A percentile compares a stretch with the other conserved stretches of the same genome.
Evolutionary conservation across 2,888 invertebrate species (phyloP).

Genomic region (Diarsia rubi): DNA sequence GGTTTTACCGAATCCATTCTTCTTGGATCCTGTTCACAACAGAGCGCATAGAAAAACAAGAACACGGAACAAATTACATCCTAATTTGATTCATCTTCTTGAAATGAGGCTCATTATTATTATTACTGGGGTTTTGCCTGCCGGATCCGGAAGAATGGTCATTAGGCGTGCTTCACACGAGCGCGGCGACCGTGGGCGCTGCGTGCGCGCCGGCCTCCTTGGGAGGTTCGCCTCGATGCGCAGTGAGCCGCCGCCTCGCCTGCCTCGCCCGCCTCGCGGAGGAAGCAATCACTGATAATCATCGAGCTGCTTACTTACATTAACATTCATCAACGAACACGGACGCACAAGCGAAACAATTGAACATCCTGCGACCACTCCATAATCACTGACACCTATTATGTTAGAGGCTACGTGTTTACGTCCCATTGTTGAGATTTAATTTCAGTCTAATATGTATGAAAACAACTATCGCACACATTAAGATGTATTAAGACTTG

Average conservation of each 20-base stretch:
- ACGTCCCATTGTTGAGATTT: slow-evolving; percentile 33
- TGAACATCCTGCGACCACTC: slow-evolving; percentile 64
- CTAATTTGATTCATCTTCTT: slow-evolving; percentile 46
- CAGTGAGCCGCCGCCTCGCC: slow-evolving; percentile 53
- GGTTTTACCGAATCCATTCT: slow-evolving; percentile 23
- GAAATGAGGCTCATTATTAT: slow-evolving; percentile 53
- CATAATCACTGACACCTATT: slow-evolving; percentile 51
- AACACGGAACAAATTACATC: slow-evolving; percentile 38
- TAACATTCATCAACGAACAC: slow-evolving; percentile 70
- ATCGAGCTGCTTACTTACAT: slow-evolving; percentile 73
- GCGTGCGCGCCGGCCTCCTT: slow-evolving; percentile 58
- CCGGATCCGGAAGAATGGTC: slow-evolving; percentile 68
- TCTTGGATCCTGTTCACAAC: slow-evolving; percentile 25
- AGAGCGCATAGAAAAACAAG: slow-evolving; percentile 13
- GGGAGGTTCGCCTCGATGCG: slow-evolving; percentile 66
- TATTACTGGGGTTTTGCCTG: slow-evolving; percentile 61
- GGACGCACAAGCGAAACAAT: slow-evolving; percentile 62
- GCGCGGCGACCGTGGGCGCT: slow-evolving; percentile 57
- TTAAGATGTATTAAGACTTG: slow-evolving; percentile 30
- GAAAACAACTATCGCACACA: slow-evolving; percentile 7
- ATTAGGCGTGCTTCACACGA: slow-evolving; percentile 62
- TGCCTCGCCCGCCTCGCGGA: slow-evolving; percentile 59
- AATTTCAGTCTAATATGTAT: slow-evolving; percentile 26
- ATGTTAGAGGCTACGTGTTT: slow-evolving; percentile 42
- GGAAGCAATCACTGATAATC: slow-evolving; percentile 78